A percentile compares a stretch with the other conserved stretches of the same genome.
Conservation (phyloP, 2,888 invertebrate species). For the Proisotoma minuta region DNA sequence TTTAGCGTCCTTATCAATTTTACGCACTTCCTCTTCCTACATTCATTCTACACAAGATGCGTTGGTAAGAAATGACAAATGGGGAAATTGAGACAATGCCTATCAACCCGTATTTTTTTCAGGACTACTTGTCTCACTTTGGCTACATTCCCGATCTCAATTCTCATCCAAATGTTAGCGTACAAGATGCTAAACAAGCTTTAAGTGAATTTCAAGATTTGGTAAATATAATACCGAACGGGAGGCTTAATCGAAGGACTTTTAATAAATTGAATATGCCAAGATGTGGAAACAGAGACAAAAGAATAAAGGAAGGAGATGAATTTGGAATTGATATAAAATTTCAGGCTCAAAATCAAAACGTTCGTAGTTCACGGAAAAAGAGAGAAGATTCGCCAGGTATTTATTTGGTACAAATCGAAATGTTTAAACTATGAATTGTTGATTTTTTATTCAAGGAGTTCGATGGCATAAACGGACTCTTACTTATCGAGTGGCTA, state of each 20-base stretch:
- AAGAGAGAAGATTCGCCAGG: constrained; percentile 1
- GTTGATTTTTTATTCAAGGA: constrained; percentile 16
- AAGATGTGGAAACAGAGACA: constrained; percentile 37
- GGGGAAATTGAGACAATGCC: background rate
- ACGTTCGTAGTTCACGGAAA: background rate
- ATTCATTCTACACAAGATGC: too few relatives aligned
- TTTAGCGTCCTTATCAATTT: too few relatives aligned
- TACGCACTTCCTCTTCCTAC: too few relatives aligned
- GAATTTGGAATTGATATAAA: constrained; percentile 13
- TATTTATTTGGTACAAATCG: too few relatives aligned
- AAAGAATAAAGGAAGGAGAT: constrained; percentile 52
- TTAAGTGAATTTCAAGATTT: constrained; percentile 33
- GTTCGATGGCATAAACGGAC: constrained; percentile 32
- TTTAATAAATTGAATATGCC: constrained; percentile 30
- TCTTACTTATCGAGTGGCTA: constrained; percentile 25
- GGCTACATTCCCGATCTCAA: constrained; percentile 34
- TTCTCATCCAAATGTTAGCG: constrained; percentile 57
- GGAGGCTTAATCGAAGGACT: constrained; percentile 28
- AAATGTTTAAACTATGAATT: too few relatives aligned
- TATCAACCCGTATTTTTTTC: background rate
- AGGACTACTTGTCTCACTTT: constrained; percentile 39
- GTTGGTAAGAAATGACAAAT: too few relatives aligned
- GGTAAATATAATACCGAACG: constrained; percentile 30
- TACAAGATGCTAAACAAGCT: constrained; percentile 29
- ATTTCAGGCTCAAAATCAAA: background rate